Evolutionary conservation across 2,888 invertebrate genomes (phyloP).

Genomic region (Alcis repandata): DNA sequence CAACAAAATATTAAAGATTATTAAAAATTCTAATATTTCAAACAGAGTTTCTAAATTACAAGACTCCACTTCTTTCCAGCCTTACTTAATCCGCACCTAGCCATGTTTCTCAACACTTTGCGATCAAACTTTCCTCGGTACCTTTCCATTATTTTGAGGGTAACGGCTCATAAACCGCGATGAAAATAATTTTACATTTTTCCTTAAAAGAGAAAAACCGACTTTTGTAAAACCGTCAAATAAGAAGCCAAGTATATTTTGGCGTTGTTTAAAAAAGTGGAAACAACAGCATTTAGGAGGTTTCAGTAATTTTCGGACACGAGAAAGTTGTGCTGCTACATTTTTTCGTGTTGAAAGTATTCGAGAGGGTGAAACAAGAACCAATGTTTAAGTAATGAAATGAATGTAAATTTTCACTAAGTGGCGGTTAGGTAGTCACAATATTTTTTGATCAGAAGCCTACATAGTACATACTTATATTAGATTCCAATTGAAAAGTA

Average conservation of each 20-base stretch:
- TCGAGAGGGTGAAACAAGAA: not conserved
- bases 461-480: too few relatives aligned
- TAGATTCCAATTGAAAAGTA: too few relatives aligned
- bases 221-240: constrained; percentile 16
- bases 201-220: constrained; percentile 5
- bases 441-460: too few relatives aligned
- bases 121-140: constrained; percentile 35
- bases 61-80: constrained; percentile 14
- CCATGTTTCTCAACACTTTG: constrained; percentile 33
- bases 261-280: constrained; percentile 23
- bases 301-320: constrained; percentile 18
- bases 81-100: constrained; percentile 7
- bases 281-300: constrained; percentile 15
- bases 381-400: not conserved
- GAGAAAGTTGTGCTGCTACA: constrained; percentile 6
- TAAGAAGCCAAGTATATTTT: constrained; percentile 24
- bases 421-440: too few relatives aligned
- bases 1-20: too few relatives aligned
- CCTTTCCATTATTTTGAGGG: constrained; percentile 36
- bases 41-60: not conserved
- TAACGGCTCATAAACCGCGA: constrained; percentile 40
- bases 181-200: constrained; percentile 40
- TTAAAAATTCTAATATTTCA: not conserved
- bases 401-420: constrained; percentile 1
- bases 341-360: constrained; percentile 5